Evolutionary conservation across 2,888 invertebrate species (phyloP), one percentile per base, ranked within the genome.

Genomic region (Villa cingulata): DNA sequence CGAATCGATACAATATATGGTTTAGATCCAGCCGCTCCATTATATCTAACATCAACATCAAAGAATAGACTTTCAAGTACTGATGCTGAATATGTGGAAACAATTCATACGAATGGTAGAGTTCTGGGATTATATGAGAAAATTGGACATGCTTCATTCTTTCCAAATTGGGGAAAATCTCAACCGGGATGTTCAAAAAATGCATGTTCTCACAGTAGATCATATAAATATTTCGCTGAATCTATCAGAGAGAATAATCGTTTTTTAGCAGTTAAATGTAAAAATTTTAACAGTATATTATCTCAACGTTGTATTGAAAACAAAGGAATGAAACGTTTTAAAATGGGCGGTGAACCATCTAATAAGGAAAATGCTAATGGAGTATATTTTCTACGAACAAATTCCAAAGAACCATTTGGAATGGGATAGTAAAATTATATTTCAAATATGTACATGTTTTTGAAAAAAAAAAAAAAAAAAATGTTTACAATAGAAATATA

Each of bases 151-250:
- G 69, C 69, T 59, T 66, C 70, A 60, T 72, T 74, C 63, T 74
- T 73, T 68, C 72, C 72, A 60, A 74, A 71, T 68, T 66, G 67
- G 52, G 66, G 71, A 59, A 72, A 72, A 64, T 64, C 69, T 59
- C 75, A 76, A 66, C 64, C 70, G 53, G 71, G 73, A 62, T 74
- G 73, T 65, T 68, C 63, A 54, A 48, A 59, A 49, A 66, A 64
- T 59, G n/a, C 63, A n/a, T 74, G 74, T 55, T 57, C 73, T 3
- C 74, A 74, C 55, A 53, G 55, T 2, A 62, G 72, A 37, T 59
- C 73, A 2, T 67, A 66, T 41, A 19, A 56, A 29, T 72, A 69
- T 52, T 72, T 64, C 49, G 64, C 67, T 2, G 74, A 74, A 58
- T 65, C 73, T 0, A 54, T 74, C 3, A 27, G 23, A 1, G 47